Conservation (phyloP, 2,888 invertebrate species). For the Chaetoderma sp. region DNA sequence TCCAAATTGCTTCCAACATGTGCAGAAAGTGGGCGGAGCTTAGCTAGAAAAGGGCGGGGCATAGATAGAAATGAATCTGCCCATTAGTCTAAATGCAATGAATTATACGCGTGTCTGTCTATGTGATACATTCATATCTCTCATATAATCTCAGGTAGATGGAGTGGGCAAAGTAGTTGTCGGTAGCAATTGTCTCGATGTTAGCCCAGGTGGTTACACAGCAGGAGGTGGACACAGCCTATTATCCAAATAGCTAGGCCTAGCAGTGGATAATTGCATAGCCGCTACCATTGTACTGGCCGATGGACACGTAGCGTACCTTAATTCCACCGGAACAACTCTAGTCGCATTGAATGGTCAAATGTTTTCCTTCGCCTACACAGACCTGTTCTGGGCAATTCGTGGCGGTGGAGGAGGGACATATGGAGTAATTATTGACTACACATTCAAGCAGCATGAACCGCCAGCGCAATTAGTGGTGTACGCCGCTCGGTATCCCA, state of each 20-base stretch:
- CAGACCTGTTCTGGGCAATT: not conserved
- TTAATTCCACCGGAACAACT: not conserved
- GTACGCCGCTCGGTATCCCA: too few species aligned
- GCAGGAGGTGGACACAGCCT: not conserved
- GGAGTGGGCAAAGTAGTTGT: too few species aligned
- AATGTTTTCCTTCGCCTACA: not conserved
- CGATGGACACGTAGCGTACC: not conserved
- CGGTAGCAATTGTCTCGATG: not conserved
- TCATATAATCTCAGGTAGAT: too few species aligned
- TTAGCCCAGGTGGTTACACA: not conserved
- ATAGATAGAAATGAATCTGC: too few species aligned
- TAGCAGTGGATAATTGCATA: not conserved
- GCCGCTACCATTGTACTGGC: not conserved
- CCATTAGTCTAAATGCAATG: too few species aligned
- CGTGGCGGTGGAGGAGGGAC: constrained; percentile 1
- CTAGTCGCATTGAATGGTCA: not conserved
- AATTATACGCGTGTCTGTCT: too few species aligned
- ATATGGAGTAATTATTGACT: not conserved
- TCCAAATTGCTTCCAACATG: too few species aligned
- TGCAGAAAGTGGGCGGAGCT: too few species aligned
- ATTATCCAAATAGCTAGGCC: not conserved
- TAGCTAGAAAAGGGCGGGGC: too few species aligned
- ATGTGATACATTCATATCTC: too few species aligned
- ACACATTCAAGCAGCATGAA: not conserved
- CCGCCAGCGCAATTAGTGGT: not conserved